phyloP scores from a whole-genome alignment of 1,140 invertebrate species.

The Apis laboriosa region DNA sequence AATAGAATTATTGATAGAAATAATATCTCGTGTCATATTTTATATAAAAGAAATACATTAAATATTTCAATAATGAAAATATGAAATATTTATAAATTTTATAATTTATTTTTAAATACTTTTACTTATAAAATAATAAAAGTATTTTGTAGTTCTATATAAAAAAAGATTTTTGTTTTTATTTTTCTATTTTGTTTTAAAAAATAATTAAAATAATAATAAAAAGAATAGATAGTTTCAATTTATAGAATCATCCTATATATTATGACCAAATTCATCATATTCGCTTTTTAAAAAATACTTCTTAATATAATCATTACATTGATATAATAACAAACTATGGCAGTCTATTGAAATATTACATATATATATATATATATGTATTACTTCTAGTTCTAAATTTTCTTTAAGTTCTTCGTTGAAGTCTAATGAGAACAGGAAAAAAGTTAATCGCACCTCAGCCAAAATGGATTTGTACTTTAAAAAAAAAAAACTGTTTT shows the following conservation, averaged over 20 bases:
- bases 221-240: not conserved
- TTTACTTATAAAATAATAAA: not conserved
- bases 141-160: not conserved
- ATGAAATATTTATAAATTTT: not conserved
- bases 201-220: too few species aligned
- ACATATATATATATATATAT: too few species aligned
- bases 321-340: conserved; percentile 55
- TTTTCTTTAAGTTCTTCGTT: not conserved
- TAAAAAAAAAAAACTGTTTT: conserved; percentile 27
- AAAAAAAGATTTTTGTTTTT: not conserved
- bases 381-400: conserved; percentile 10
- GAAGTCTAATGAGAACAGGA: not conserved
- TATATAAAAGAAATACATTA: not conserved
- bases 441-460: not conserved
- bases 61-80: not conserved
- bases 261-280: not conserved
- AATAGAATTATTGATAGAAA: not conserved
- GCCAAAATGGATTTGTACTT: conserved; percentile 47
- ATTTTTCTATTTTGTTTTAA: not conserved
- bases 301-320: conserved; percentile 29
- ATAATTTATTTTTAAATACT: not conserved
- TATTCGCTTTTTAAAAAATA: conserved; percentile 30
- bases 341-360: conserved; percentile 63
- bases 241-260: not conserved
- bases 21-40: not conserved